Conservation (phyloP, 2,113 vertebrate species). For the Varanus komodoensis region DNA sequence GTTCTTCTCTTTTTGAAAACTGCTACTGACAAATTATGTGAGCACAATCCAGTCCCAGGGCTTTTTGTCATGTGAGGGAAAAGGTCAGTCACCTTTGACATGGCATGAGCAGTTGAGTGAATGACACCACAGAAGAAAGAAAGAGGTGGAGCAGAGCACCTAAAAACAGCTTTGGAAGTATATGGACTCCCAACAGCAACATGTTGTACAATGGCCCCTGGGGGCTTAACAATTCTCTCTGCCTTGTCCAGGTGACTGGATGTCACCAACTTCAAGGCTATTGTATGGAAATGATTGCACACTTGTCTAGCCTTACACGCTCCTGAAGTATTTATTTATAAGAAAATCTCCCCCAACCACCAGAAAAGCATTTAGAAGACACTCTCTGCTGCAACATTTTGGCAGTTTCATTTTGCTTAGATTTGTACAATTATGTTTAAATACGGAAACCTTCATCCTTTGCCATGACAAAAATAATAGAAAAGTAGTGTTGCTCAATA, state of each 20-base stretch:
- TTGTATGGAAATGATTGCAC: constrained; percentile 47
- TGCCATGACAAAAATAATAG: constrained; percentile 62
- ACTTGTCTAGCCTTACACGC: constrained; percentile 52
- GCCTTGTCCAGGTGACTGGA: constrained; percentile 61
- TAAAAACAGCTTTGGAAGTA: constrained; percentile 38
- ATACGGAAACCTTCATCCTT: constrained; percentile 54
- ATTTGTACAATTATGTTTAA: constrained; percentile 52
- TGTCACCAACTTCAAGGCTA: constrained; percentile 48
- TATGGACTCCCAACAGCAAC: constrained; percentile 49
- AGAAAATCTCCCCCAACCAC: constrained; percentile 3
- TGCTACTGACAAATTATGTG: constrained; percentile 58
- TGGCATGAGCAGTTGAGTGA: constrained; percentile 44
- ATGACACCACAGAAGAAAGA: neutral
- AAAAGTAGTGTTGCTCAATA: neutral
- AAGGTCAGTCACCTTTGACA: constrained; percentile 78
- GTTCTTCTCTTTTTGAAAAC: constrained; percentile 54
- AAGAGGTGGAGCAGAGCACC: constrained; percentile 16
- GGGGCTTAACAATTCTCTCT: constrained; percentile 51
- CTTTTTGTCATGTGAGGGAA: constrained; percentile 69
- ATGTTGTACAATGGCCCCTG: constrained; percentile 37
- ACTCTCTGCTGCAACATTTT: neutral
- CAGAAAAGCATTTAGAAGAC: neutral
- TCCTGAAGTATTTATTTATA: constrained; percentile 54
- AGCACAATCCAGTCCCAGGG: constrained; percentile 67
- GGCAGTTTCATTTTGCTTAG: constrained; percentile 64